These are phyloP conservation scores for Dynastes maya DNA, from an alignment of 2,888 invertebrate genomes.

Conservation along the genomic window DNA sequence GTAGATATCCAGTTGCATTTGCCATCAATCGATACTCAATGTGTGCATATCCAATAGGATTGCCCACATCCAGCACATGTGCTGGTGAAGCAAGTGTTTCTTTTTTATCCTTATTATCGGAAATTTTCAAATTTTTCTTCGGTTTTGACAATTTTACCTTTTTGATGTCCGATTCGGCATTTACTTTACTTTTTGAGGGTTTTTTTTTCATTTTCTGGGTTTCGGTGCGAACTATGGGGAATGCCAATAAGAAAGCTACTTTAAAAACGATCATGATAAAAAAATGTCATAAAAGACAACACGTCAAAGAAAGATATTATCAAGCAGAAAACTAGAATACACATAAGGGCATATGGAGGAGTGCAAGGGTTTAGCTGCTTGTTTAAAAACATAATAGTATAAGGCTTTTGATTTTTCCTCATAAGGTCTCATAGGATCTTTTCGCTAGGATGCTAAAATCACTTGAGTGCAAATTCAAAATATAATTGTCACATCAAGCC, in stretches of 20 bases:
- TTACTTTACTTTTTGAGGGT: constrained; percentile 41
- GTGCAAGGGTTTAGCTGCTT: not conserved
- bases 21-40: constrained; percentile 58
- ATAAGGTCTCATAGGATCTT: not conserved
- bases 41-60: constrained; percentile 54
- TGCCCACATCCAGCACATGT: constrained; percentile 54
- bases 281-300: constrained; percentile 30
- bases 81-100: constrained; percentile 40
- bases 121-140: constrained; percentile 31
- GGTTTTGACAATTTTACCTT: no score
- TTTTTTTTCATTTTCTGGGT: constrained; percentile 33
- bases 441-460: not conserved
- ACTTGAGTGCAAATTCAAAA: constrained; percentile 38
- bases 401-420: not conserved
- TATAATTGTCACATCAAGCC: constrained; percentile 38
- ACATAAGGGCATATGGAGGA: no score
- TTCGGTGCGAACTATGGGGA: constrained; percentile 44
- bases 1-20: constrained; percentile 46
- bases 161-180: constrained; percentile 3
- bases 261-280: constrained; percentile 52
- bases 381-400: constrained; percentile 9
- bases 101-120: constrained; percentile 2
- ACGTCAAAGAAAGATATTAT: constrained; percentile 25
- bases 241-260: constrained; percentile 52
- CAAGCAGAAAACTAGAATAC: constrained; percentile 9